Percentiles rank a stretch among this genome's conserved stretches.
Evolutionary conservation across 2,113 vertebrate species (phyloP).

Genomic region (Brachyhypopomus occidentalis): DNA sequence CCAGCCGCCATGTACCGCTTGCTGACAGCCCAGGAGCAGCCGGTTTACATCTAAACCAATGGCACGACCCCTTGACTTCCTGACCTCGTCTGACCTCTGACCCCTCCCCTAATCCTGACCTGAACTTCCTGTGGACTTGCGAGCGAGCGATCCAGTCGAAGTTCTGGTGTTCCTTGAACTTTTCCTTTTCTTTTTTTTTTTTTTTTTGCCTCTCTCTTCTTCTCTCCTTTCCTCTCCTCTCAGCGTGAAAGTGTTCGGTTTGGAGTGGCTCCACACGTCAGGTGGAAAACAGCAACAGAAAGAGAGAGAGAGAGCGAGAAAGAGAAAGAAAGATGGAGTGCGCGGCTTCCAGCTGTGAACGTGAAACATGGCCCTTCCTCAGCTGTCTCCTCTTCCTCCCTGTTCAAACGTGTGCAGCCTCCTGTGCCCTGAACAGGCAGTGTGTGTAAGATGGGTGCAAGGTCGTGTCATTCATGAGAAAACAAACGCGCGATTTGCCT

Average conservation of each 20-base stretch:
- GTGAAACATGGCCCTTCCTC: not conserved
- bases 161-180: slow-evolving; percentile 25
- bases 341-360: not conserved
- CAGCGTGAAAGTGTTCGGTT: slow-evolving; percentile 35
- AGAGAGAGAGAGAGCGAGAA: not conserved
- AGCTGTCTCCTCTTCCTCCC: not conserved
- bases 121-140: slow-evolving; percentile 32
- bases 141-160: slow-evolving; percentile 33
- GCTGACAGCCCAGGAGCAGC: slow-evolving; percentile 95
- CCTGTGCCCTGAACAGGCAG: not conserved
- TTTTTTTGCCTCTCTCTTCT: slow-evolving; percentile 24
- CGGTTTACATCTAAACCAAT: slow-evolving; percentile 87
- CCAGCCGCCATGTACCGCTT: slow-evolving; percentile 95
- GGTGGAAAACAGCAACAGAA: not conserved
- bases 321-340: not conserved
- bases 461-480: slow-evolving; percentile 1
- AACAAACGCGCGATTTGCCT: slow-evolving; percentile 26
- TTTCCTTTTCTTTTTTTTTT: slow-evolving; percentile 25
- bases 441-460: not conserved
- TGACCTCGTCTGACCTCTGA: slow-evolving; percentile 33
- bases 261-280: slow-evolving; percentile 36
- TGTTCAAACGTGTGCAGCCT: not conserved
- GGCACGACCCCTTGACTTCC: slow-evolving; percentile 15
- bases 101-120: slow-evolving; percentile 30
- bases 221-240: slow-evolving; percentile 41